phyloP scores from a whole-genome alignment of 1,140 invertebrate species.

The Paraescarpia echinospica region DNA sequence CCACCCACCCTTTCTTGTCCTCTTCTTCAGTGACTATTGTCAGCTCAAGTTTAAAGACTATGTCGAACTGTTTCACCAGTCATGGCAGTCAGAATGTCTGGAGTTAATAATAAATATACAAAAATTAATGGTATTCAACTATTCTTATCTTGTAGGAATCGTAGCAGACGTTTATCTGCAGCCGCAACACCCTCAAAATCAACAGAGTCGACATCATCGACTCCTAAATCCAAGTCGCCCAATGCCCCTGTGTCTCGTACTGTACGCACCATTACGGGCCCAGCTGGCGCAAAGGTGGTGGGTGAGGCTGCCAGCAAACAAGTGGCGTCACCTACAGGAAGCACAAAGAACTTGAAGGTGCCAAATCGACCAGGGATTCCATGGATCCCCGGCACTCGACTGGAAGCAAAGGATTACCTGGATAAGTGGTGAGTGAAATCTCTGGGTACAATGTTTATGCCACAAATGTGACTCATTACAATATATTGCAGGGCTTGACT shows the following conservation, averaged over 20 bases:
- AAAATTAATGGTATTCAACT: neutral
- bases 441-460: neutral
- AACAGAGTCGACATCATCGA: neutral
- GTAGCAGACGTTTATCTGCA: neutral
- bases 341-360: neutral
- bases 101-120: too few relatives aligned
- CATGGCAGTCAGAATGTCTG: too few relatives aligned
- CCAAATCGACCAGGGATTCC: slow-evolving; percentile 29
- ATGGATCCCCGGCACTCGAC: slow-evolving; percentile 48
- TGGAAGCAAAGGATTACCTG: slow-evolving; percentile 56
- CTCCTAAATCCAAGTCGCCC: neutral
- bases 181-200: neutral
- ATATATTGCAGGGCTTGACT: too few relatives aligned
- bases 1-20: too few relatives aligned
- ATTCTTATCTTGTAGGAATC: neutral
- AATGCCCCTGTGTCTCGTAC: neutral
- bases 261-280: neutral
- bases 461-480: neutral
- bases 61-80: too few relatives aligned
- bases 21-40: too few relatives aligned
- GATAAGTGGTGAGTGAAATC: slow-evolving; percentile 46
- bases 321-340: neutral
- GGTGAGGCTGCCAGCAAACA: neutral
- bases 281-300: neutral
- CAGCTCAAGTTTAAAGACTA: too few relatives aligned